A percentile compares a stretch with the other conserved stretches of the same genome.
Conservation (phyloP, 1,140 invertebrate genomes). For the Zaprionus kolodkinae region DNA sequence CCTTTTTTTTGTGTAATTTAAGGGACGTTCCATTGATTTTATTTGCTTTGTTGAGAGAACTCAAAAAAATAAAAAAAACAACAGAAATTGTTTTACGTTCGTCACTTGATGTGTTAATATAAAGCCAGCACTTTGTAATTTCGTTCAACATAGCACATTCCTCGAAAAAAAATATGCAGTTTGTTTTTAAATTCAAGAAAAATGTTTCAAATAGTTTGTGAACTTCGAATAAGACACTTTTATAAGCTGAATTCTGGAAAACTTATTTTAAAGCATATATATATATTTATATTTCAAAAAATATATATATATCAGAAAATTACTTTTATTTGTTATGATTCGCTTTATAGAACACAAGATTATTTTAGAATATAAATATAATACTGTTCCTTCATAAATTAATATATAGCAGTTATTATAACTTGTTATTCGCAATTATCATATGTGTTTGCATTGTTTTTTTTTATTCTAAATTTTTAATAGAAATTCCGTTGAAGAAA, state of each 20-base stretch:
- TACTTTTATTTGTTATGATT: too few relatives aligned
- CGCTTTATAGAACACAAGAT: too few relatives aligned
- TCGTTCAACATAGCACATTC: not conserved
- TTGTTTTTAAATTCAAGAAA: not conserved
- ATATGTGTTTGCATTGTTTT: too few relatives aligned
- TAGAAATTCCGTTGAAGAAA: too few relatives aligned
- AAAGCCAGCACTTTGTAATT: constrained; percentile 39
- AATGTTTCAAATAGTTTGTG: not conserved
- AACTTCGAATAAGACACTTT: not conserved
- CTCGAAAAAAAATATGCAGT: not conserved
- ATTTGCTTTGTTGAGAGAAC: not conserved
- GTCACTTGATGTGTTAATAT: constrained; percentile 64
- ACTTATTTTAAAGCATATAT: too few relatives aligned
- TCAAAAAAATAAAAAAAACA: not conserved
- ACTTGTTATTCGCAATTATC: too few relatives aligned
- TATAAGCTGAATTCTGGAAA: not conserved
- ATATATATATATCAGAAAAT: too few relatives aligned
- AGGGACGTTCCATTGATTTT: constrained; percentile 23
- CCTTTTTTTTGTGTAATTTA: constrained; percentile 28
- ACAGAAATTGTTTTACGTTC: constrained; percentile 24
- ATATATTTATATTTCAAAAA: too few relatives aligned
- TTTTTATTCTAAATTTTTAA: too few relatives aligned
- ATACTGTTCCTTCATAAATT: too few relatives aligned
- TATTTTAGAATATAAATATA: too few relatives aligned
- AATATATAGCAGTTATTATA: too few relatives aligned